These are phyloP conservation scores for Melanotaenia maccullochi DNA, from an alignment of 2,797 vertebrate genomes.

Conservation along the genomic window DNA sequence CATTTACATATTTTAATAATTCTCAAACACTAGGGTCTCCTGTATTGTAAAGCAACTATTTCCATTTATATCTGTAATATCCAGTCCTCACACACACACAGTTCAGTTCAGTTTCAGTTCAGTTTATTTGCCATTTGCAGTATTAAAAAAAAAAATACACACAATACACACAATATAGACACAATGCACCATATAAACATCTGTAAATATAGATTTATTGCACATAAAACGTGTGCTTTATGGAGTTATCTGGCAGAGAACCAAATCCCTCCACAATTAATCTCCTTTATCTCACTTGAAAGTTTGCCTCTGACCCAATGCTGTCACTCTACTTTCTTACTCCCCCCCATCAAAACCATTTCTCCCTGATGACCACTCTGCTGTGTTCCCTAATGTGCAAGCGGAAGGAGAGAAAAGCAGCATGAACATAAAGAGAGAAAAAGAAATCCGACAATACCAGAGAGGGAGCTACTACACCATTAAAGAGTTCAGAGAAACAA, in stretches of 20 bases:
- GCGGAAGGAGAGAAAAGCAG: conserved; percentile 24
- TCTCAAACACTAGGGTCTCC: neutral
- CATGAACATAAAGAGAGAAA: conserved; percentile 21
- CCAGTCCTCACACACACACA: neutral
- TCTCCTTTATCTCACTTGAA: conserved; percentile 39
- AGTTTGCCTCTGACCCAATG: conserved; percentile 43
- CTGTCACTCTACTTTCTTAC: conserved; percentile 25
- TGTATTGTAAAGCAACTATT: conserved; percentile 3
- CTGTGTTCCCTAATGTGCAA: conserved; percentile 20
- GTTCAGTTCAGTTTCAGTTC: too few species aligned
- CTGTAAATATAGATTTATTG: conserved; percentile 16
- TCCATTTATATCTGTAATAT: neutral
- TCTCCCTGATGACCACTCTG: conserved; percentile 42
- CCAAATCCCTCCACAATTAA: conserved; percentile 49
- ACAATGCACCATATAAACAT: conserved; percentile 13
- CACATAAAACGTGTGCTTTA: conserved; percentile 18
- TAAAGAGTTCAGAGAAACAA: conserved; percentile 25
- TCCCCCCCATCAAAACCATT: conserved; percentile 42
- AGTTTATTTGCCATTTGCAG: too few species aligned
- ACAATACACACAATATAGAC: neutral
- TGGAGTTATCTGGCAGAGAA: conserved; percentile 9
- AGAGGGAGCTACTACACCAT: conserved; percentile 20
- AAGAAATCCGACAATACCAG: conserved; percentile 25
- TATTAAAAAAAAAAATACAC: too few species aligned
- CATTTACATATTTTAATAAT: conserved; percentile 3